A percentile compares a stretch with the other conserved stretches of the same genome.
These are phyloP conservation scores for Triplophysa rosa DNA, from an alignment of 2,113 vertebrate genomes.

Conservation along the genomic window DNA sequence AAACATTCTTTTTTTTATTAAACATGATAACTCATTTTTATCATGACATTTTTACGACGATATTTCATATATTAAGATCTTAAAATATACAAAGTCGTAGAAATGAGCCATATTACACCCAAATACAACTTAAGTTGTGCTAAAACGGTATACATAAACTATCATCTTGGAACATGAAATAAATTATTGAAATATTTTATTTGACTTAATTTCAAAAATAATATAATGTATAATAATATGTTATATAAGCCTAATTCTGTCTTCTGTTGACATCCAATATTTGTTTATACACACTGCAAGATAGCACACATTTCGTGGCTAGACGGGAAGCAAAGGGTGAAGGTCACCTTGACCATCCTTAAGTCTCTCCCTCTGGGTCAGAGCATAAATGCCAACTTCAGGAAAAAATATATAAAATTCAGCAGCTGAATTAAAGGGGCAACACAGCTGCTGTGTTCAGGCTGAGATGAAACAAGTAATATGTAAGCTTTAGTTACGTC, in stretches of 20 bases:
- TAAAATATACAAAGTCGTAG: no score
- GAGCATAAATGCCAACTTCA: slow-evolving; percentile 43
- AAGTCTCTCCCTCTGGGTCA: slow-evolving; percentile 35
- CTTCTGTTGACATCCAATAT: no score
- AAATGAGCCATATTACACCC: no score
- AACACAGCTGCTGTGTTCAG: slow-evolving; percentile 6
- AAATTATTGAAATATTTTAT: no score
- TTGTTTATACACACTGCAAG: not conserved
- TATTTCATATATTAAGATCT: no score
- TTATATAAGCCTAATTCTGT: no score
- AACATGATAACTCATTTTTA: no score
- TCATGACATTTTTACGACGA: no score
- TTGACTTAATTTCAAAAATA: not conserved
- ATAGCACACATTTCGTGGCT: not conserved
- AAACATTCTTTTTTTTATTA: no score
- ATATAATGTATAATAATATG: not conserved
- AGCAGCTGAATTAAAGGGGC: slow-evolving; percentile 30
- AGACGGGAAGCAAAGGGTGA: slow-evolving; percentile 34
- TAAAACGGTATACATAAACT: no score
- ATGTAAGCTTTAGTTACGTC: slow-evolving; percentile 14
- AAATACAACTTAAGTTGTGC: no score
- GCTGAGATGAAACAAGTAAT: not conserved
- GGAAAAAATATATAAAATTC: slow-evolving; percentile 33
- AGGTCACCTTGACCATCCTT: slow-evolving; percentile 42
- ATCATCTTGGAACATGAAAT: no score